Conservation (phyloP, 2,113 vertebrate species). For the Strix aluco region DNA sequence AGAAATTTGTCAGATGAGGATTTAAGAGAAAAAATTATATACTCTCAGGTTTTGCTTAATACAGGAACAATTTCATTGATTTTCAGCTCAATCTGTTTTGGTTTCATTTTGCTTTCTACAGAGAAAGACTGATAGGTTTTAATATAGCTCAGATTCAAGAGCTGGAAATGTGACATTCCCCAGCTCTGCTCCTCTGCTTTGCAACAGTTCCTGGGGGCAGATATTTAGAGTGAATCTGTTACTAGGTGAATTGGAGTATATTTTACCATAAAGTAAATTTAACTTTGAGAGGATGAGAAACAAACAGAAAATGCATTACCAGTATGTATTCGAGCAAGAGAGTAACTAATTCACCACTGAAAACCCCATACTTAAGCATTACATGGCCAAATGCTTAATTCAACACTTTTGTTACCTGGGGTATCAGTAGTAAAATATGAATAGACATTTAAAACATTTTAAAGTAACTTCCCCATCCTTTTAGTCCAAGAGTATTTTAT, state of each 20-base stretch:
- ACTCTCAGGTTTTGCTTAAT: not conserved
- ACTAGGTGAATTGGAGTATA: not conserved
- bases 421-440: conserved; percentile 10
- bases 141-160: not conserved
- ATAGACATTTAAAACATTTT: not conserved
- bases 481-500: not conserved
- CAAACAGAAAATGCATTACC: not conserved
- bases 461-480: not conserved
- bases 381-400: not conserved
- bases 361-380: not conserved
- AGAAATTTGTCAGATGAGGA: not conserved
- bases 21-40: not conserved
- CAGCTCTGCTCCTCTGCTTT: not conserved
- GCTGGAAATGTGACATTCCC: not conserved
- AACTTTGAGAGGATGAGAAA: not conserved
- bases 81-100: conserved; percentile 14
- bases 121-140: not conserved
- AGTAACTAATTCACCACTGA: not conserved
- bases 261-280: not conserved
- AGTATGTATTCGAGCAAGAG: not conserved
- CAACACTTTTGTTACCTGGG: not conserved
- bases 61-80: not conserved
- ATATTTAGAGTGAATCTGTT: not conserved
- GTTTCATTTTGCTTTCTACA: not conserved
- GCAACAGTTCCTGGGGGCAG: not conserved